These are phyloP conservation scores for Penaeus japonicus DNA, from an alignment of 1,140 invertebrate species.

Conservation along the genomic window DNA sequence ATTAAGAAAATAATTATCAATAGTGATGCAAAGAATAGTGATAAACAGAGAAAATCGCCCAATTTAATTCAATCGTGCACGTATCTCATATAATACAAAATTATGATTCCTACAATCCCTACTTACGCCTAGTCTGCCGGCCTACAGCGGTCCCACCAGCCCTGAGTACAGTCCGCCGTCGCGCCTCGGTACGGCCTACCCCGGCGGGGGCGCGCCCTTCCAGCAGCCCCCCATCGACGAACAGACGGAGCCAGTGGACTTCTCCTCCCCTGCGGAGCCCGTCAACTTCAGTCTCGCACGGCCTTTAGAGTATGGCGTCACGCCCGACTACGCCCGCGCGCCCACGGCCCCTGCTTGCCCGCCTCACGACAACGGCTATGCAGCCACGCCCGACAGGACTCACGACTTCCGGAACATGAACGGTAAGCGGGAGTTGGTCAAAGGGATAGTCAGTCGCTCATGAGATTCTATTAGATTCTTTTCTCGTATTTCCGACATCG, in stretches of 20 bases:
- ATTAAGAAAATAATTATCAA: too few species aligned
- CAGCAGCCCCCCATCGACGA: constrained; percentile 73
- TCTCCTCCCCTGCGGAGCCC: constrained; percentile 71
- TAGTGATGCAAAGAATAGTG: too few species aligned
- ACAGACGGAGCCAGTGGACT: constrained; percentile 76
- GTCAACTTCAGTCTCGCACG: constrained; percentile 59
- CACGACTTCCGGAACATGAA: constrained; percentile 60
- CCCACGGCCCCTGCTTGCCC: constrained; percentile 68
- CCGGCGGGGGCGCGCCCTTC: constrained; percentile 67
- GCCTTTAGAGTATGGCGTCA: constrained; percentile 57
- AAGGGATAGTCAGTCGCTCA: neutral
- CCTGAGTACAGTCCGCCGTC: constrained; percentile 60
- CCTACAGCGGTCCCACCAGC: constrained; percentile 57
- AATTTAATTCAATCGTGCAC: too few species aligned
- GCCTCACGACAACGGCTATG: constrained; percentile 67
- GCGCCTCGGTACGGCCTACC: constrained; percentile 56
- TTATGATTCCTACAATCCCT: too few species aligned
- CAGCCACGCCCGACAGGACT: constrained; percentile 57
- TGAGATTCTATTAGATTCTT: neutral
- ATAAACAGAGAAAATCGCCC: too few species aligned
- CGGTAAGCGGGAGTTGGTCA: constrained; percentile 15
- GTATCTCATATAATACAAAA: too few species aligned
- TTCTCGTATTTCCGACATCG: too few species aligned
- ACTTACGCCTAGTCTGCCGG: too few species aligned
- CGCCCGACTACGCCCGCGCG: constrained; percentile 62